phyloP scores from a whole-genome alignment of 2,113 vertebrate genomes.

The Patagioenas fasciata region DNA sequence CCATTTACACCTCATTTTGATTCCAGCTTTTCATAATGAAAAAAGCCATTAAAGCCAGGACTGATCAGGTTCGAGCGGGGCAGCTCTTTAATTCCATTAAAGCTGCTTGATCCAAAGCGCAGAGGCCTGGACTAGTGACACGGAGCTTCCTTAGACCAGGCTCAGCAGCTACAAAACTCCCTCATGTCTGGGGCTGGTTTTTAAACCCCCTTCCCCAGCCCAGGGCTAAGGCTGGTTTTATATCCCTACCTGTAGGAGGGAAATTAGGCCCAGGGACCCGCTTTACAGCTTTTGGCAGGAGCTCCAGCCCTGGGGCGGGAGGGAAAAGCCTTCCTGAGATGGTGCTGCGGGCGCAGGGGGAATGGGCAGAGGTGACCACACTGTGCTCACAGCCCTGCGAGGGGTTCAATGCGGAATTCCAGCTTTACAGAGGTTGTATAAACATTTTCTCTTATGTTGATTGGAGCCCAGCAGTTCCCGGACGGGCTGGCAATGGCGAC shows the following conservation, averaged over 20 bases:
- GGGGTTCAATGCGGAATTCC: not conserved
- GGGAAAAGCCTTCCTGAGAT: not conserved
- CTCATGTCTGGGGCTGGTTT: not conserved
- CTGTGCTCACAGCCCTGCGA: not conserved
- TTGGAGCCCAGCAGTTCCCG: not conserved
- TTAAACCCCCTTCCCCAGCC: not conserved
- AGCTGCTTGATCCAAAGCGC: not conserved
- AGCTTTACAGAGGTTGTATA: not conserved
- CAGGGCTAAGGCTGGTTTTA: no score
- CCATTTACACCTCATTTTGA: not conserved
- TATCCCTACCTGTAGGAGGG: not conserved
- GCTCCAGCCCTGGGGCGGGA: not conserved
- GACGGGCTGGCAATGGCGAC: not conserved
- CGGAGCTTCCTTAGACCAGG: fast-evolving
- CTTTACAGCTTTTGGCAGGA: not conserved
- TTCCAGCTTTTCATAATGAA: not conserved
- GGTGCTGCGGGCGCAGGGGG: not conserved
- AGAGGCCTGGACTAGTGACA: not conserved
- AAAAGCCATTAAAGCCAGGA: not conserved
- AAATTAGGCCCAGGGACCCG: not conserved
- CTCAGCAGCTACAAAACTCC: no score
- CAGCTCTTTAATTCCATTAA: not conserved
- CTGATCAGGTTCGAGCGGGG: not conserved
- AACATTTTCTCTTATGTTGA: not conserved
- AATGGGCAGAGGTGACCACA: not conserved